A percentile compares a stretch with the other conserved stretches of the same genome.
Conservation (phyloP, 2,113 vertebrate genomes). For the Buteo buteo region DNA sequence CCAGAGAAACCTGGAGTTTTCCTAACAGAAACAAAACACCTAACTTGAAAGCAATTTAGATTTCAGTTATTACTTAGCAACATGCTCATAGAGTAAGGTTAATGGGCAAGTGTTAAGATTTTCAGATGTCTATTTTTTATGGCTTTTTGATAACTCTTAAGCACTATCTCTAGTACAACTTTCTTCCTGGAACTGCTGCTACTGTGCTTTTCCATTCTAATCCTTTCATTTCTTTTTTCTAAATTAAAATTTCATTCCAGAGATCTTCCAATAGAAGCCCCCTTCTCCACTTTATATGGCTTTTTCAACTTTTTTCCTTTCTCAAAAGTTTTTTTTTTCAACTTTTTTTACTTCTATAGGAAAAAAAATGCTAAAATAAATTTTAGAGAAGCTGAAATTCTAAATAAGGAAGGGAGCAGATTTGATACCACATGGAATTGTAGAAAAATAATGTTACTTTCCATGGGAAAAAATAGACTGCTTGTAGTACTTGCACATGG, state of each 20-base stretch:
- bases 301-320: background rate
- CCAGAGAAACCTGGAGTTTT: background rate
- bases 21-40: background rate
- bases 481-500: background rate
- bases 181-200: background rate
- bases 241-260: background rate
- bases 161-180: background rate
- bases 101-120: background rate
- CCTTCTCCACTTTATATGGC: background rate
- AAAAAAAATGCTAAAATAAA: background rate
- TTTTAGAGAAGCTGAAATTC: background rate
- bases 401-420: background rate
- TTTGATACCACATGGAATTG: background rate
- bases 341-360: background rate
- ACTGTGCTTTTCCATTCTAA: background rate
- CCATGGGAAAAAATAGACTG: background rate
- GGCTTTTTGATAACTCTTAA: background rate
- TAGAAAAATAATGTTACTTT: background rate
- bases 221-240: background rate
- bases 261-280: background rate
- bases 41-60: background rate
- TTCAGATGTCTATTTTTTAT: background rate
- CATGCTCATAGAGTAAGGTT: background rate
- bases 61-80: background rate
- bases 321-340: accelerated